Evolutionary conservation across 2,797 vertebrate genomes (phyloP), one percentile per base, ranked within the genome.

Genomic region (Pseudochaenichthys georgianus): DNA sequence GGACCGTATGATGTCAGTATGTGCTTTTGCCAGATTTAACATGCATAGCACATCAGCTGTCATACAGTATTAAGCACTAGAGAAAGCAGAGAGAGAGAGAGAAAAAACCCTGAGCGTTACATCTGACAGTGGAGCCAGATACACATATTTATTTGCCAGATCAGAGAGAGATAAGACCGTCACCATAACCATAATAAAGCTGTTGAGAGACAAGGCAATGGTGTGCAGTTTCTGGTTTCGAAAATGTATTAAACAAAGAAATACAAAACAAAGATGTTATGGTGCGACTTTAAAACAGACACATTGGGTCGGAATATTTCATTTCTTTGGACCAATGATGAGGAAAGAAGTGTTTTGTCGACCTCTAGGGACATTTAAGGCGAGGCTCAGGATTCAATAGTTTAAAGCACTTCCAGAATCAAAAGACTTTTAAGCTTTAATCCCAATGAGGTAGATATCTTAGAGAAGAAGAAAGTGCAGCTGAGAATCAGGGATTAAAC

Each of bases 21-120:
- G 77, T 5, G 45, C 73, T 67, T 43, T 75, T 45, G 28, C 63
- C 54, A 64, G 65, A 92, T 89, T 77, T 88, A 77, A 87, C 82
- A 87, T 83, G 89, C 83, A 91, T 60, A 75, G 81, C 83, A 86
- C 80, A 81, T 92, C 89, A 87, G 79, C 79, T 15, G 73, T 61
- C 82, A 90, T 92, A 72, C 85, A 94, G 89, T 90, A 93, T 93
- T 93, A 88, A 94, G 86, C 75, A 23, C 28, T 34, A 5, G 64
- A 65, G 34, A 64, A 74, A 5, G 38, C 16, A 80, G 59, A 61
- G 43, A 2, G 61, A 65, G 60, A 2, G 61, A 65, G 60, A 8
- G 52, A 55, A 41, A 57, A 11, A 69, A 64, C 50, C 17, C 66
- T 75, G 23, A n/a, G 67, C 1, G 70, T 38, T 9, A 58, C 45